Percentiles rank a stretch among this genome's conserved stretches.
Conservation (phyloP, 2,888 invertebrate species). For the Stramonita haemastoma region DNA sequence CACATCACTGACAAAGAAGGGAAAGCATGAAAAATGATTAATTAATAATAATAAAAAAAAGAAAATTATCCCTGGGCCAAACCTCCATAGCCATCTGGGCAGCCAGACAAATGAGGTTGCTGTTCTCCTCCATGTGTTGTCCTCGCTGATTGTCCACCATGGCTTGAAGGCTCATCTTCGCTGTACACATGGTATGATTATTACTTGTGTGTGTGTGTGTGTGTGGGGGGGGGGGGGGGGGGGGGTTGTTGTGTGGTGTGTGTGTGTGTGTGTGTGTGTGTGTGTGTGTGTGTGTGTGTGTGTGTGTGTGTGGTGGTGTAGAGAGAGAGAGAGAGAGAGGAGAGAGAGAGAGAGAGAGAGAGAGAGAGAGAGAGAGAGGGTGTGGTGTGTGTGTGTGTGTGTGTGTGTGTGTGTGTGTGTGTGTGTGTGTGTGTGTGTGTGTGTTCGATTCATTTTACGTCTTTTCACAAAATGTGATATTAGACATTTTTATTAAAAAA, state of each 20-base stretch:
- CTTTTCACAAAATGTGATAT: too few species aligned
- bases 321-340: not conserved
- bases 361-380: not conserved
- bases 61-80: not conserved
- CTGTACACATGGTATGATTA: constrained; percentile 17
- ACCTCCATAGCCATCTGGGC: constrained; percentile 74
- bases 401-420: not conserved
- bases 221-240: not conserved
- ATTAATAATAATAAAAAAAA: not conserved
- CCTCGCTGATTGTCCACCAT: constrained; percentile 47
- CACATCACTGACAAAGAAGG: too few species aligned
- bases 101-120: constrained; percentile 66
- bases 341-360: not conserved
- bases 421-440: not conserved
- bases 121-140: constrained; percentile 41
- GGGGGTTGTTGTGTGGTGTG: not conserved
- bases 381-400: constrained; percentile 13
- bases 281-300: constrained; percentile 1
- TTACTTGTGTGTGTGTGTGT: not conserved
- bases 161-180: constrained; percentile 49
- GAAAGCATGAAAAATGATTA: not conserved
- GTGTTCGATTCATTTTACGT: too few species aligned
- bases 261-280: constrained; percentile 2
- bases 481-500: too few species aligned
- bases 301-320: not conserved